Conservation (phyloP, 2,113 vertebrate species). For the Parotia lawesii region DNA sequence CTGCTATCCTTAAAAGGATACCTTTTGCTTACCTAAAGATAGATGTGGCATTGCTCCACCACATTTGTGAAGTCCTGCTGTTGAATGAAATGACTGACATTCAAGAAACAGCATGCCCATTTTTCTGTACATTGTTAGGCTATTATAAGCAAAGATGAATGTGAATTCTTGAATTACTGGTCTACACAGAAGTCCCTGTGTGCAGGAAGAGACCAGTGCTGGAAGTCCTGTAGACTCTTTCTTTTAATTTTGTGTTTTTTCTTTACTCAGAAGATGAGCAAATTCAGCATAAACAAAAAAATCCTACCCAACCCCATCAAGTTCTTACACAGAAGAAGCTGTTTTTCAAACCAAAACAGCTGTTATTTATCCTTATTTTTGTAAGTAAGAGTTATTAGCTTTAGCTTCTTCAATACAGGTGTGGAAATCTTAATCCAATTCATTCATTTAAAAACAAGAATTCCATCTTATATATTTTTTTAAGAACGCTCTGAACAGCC, state of each 20-base stretch:
- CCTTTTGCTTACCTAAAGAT: constrained; percentile 3
- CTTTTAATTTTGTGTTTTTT: not conserved
- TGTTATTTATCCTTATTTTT: not conserved
- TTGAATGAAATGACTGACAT: not conserved
- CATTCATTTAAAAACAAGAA: not conserved
- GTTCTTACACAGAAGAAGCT: not conserved
- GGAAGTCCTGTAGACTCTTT: not conserved
- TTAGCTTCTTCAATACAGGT: not conserved
- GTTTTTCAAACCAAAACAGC: not conserved
- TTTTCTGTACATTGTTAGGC: not conserved
- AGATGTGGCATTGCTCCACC: not conserved
- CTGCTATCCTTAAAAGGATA: not conserved
- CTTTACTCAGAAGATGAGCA: not conserved
- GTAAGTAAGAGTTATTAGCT: not conserved
- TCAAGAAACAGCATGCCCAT: not conserved
- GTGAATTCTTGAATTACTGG: not conserved
- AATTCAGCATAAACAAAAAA: not conserved
- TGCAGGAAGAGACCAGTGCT: not conserved
- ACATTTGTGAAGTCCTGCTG: not conserved
- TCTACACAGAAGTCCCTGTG: not conserved
- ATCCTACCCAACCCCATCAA: accelerated
- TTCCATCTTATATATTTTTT: not conserved
- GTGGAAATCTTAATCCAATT: not conserved
- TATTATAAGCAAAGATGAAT: not conserved
- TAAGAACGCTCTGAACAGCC: not conserved